Base-by-base conservation (phyloP, 2,888 invertebrate genomes). In the Lapara coniferarum region DNA sequence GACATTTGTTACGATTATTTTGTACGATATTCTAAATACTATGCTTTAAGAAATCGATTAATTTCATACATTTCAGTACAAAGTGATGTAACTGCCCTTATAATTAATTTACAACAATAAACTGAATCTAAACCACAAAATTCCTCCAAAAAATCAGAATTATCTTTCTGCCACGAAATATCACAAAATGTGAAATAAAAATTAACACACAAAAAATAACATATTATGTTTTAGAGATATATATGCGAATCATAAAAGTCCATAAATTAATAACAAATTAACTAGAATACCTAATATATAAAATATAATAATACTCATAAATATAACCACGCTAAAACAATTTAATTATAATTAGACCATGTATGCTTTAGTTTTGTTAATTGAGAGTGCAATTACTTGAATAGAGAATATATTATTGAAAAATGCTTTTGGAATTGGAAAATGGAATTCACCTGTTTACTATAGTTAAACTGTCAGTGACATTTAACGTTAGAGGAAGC, bases 1-100 rank as follows among this genome's bases (percentile, higher is more conserved):
- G 63, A 67, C 63, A 49, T 63, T 46, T 19, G 19, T 63, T 63
- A 63, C 63, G 63, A 49, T 63, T 63, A 63, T 30, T 63, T 63
- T 63, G 63, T 63, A 63, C 63, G 49, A 63, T 25, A 56, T 46
- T 49, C 19, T 63, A 63, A 49, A 49, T 49, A 63, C 63, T 49
- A 49, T 10, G 46, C n/a, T 63, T 19, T 7, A 63, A 63, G 25
- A 49, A 19, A 49, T 49, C 63, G 63, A 63, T 63, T 63, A 63
- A 49, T 63, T 63, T 63, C 63, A 63, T 49, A 63, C 49, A 63
- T 46, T 63, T 63, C 63, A 19, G 49, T 63, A 63, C 63, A 25
- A 13, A 49, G 63, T 63, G 63, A 63, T 63, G 63, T 46, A 63
- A 63, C 14, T 49, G 13, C 49, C 46, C 12, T 63, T 63, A 63